Evolutionary conservation across 2,888 invertebrate genomes (phyloP), one percentile per base, ranked within the genome.

Genomic region (Chloroclystis v-ata): DNA sequence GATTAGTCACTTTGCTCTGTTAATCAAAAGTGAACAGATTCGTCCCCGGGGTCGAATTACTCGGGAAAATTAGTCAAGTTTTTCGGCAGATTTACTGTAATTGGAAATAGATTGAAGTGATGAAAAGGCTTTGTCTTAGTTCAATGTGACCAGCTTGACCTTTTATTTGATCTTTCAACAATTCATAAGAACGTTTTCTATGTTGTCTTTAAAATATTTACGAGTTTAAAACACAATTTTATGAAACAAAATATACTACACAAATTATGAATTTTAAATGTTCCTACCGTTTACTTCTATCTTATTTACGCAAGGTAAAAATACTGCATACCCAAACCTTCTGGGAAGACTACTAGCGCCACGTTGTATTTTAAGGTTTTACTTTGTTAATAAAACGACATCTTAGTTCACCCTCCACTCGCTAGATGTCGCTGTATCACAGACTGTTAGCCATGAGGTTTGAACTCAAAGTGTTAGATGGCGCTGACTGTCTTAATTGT

Each of bases 381-480:
- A 26, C 20, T 25, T 8, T 12, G 8, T 10, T 6, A 29, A 10
- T 14, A 16, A 6, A 10, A 28, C 4, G 7, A 32, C 8, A 26
- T 16, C 30, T n/a, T 28, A 40, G 39, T 46, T 50, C 43, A 13
- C 14, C 30, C 29, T 10, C 39, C 39, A 43, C 39, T 26, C 28
- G 4, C 40, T 6, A 46, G 42, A 38, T 52, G 51, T 41, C 38
- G 44, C 5, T 35, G 37, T n/a, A 25, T 2, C 14, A 8, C 25
- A 11, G 33, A 26, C 9, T 20, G 41, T 12, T 20, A 20, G 37
- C 35, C 7, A 4, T 16, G 46, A 42, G 56, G 57, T 63, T 56
- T 29, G 7, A 5, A 5, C 2, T 7, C 16, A 7, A 28, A 43
- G 7, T 11, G 20, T 29, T 55, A 69, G 68, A 59, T 63, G 68